A percentile compares a stretch with the other conserved stretches of the same genome.
phyloP scores from a whole-genome alignment of 2,113 vertebrate species.

The Delphinus delphis region DNA sequence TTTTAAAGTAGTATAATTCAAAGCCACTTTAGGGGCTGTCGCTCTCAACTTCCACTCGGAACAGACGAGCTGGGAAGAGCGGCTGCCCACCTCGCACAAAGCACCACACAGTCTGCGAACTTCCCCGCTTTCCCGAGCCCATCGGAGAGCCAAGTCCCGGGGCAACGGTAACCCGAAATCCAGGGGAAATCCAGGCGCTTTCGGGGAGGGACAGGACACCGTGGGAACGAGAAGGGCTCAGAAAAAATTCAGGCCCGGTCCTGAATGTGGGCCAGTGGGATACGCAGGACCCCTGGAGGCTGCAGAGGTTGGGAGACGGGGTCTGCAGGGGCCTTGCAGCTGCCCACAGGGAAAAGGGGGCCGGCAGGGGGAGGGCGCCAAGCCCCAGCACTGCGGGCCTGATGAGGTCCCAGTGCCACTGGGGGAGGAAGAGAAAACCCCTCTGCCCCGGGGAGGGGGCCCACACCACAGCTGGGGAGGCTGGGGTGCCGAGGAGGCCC shows the following conservation, averaged over 20 bases:
- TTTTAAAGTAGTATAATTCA: neutral
- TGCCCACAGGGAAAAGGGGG: neutral
- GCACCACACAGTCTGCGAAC: rapidly evolving
- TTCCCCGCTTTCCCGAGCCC: neutral
- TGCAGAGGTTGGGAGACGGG: too few relatives aligned
- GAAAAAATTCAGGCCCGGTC: neutral
- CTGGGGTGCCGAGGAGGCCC: neutral
- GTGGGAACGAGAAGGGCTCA: neutral
- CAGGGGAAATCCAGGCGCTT: neutral
- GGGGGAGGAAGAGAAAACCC: neutral
- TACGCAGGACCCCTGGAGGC: rapidly evolving
- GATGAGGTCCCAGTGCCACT: neutral
- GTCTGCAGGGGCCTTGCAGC: neutral
- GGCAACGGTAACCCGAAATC: neutral
- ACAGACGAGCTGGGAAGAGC: neutral
- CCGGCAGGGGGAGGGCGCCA: neutral
- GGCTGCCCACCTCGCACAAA: neutral
- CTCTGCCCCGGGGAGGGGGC: neutral
- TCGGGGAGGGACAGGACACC: neutral
- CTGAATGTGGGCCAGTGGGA: neutral
- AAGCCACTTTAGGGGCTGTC: rapidly evolving
- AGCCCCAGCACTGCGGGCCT: neutral
- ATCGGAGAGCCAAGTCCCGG: neutral
- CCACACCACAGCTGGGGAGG: neutral
- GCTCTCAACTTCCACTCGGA: neutral